phyloP scores from a whole-genome alignment of 2,797 vertebrate genomes.

The Ciconia nigra region DNA sequence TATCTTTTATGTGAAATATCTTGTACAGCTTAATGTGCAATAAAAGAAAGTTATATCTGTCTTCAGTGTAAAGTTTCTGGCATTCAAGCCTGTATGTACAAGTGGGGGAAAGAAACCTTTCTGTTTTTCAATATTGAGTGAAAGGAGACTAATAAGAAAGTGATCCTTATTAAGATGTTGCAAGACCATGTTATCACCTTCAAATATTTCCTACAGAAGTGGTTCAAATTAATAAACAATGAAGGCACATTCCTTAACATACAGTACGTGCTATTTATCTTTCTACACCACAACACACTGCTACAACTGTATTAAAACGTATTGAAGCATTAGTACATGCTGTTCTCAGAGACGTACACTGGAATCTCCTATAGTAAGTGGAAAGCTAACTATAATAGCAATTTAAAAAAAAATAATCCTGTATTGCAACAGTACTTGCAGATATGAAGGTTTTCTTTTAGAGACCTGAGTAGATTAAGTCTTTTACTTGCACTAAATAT shows the following conservation, averaged over 20 bases:
- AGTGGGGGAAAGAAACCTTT: conserved; percentile 64
- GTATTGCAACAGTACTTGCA: not conserved
- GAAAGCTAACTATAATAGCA: not conserved
- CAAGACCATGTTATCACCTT: conserved; percentile 65
- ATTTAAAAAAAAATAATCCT: not conserved
- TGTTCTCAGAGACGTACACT: conserved; percentile 11
- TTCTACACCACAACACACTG: conserved; percentile 8
- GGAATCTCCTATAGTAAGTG: not conserved
- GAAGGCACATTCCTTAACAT: conserved; percentile 47
- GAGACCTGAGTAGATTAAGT: not conserved
- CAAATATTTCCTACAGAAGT: conserved; percentile 56
- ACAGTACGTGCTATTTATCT: conserved; percentile 33
- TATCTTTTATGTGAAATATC: conserved; percentile 81
- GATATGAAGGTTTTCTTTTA: not conserved
- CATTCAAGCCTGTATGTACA: conserved; percentile 69
- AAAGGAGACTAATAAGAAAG: conserved; percentile 61
- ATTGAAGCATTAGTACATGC: not conserved
- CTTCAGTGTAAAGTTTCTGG: conserved; percentile 85
- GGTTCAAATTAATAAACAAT: conserved; percentile 50
- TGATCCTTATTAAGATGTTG: conserved; percentile 52
- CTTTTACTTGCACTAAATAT: not conserved
- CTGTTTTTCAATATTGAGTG: conserved; percentile 61
- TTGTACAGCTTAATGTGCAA: conserved; percentile 87
- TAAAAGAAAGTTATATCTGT: conserved; percentile 85
- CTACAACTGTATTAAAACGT: not conserved